These are phyloP conservation scores for Amblyjoppa proteus DNA, from an alignment of 2,888 invertebrate genomes.

Conservation along the genomic window DNA sequence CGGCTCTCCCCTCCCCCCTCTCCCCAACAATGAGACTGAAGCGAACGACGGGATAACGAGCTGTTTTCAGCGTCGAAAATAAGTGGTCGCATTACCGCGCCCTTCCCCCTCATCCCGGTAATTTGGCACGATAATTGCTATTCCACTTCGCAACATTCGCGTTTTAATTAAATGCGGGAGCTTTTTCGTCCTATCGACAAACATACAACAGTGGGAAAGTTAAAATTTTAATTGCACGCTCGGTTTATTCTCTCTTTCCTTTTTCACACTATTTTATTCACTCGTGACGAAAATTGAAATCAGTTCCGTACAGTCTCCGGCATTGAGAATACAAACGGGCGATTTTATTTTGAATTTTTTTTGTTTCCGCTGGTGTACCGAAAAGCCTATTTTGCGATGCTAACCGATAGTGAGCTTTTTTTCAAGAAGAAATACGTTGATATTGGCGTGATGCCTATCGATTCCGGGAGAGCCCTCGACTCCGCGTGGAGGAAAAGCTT, in stretches of 20 bases:
- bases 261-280: background rate
- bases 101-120: background rate
- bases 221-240: background rate
- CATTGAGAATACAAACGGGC: background rate
- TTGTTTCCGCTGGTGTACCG: background rate
- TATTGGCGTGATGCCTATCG: slow-evolving; percentile 36
- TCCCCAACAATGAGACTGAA: slow-evolving; percentile 41
- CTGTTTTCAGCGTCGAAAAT: slow-evolving; percentile 52
- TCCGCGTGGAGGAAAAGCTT: slow-evolving; percentile 6
- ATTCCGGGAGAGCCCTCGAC: slow-evolving; percentile 3
- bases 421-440: background rate
- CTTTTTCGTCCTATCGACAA: slow-evolving; percentile 31
- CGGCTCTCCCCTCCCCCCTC: background rate
- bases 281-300: background rate
- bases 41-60: slow-evolving; percentile 54
- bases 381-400: background rate
- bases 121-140: slow-evolving; percentile 58
- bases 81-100: slow-evolving; percentile 41
- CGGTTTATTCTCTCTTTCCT: background rate
- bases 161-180: slow-evolving; percentile 34
- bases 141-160: slow-evolving; percentile 10
- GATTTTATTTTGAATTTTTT: background rate
- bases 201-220: background rate
- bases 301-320: background rate
- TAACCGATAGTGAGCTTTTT: background rate